Evolutionary conservation across 1,140 invertebrate species (phyloP).

Genomic region (Drosophila leontia): DNA sequence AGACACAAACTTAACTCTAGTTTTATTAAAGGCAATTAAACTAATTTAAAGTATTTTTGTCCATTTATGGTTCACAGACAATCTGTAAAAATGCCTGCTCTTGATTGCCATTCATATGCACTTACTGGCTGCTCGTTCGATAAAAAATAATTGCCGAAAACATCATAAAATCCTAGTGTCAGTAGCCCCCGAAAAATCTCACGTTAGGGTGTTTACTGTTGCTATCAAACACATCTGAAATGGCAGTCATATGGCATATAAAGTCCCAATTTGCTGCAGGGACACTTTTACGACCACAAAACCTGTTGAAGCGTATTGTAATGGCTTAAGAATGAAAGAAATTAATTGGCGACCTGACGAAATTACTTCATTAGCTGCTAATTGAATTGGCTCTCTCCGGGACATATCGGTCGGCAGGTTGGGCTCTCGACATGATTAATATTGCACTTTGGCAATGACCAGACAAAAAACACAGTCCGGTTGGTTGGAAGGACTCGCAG

Average conservation of each 20-base stretch:
- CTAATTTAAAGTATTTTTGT: not conserved
- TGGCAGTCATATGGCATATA: slow-evolving; percentile 30
- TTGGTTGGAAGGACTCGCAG: not conserved
- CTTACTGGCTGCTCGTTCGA: slow-evolving; percentile 30
- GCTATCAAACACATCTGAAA: slow-evolving; percentile 45
- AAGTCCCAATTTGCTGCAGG: slow-evolving; percentile 42
- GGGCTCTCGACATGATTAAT: slow-evolving; percentile 42
- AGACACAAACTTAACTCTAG: not conserved
- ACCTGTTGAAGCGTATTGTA: slow-evolving; percentile 61
- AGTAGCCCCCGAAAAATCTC: slow-evolving; percentile 15
- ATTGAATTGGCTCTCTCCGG: slow-evolving; percentile 56
- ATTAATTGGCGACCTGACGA: slow-evolving; percentile 44
- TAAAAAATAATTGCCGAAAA: slow-evolving; percentile 63
- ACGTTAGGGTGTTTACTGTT: slow-evolving; percentile 40
- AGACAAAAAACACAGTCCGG: slow-evolving; percentile 14
- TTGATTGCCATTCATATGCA: slow-evolving; percentile 31
- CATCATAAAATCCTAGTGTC: slow-evolving; percentile 50
- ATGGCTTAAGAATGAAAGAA: slow-evolving; percentile 48
- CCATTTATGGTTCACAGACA: not conserved
- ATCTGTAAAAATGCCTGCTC: not conserved
- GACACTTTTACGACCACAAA: slow-evolving; percentile 53
- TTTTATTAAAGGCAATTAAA: slow-evolving; percentile 1
- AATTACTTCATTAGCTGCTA: slow-evolving; percentile 70
- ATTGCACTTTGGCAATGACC: slow-evolving; percentile 38
- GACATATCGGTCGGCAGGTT: not conserved